Evolutionary conservation across 1,140 invertebrate genomes (phyloP), one percentile per base, ranked within the genome.

Genomic region (Idris sp.): DNA sequence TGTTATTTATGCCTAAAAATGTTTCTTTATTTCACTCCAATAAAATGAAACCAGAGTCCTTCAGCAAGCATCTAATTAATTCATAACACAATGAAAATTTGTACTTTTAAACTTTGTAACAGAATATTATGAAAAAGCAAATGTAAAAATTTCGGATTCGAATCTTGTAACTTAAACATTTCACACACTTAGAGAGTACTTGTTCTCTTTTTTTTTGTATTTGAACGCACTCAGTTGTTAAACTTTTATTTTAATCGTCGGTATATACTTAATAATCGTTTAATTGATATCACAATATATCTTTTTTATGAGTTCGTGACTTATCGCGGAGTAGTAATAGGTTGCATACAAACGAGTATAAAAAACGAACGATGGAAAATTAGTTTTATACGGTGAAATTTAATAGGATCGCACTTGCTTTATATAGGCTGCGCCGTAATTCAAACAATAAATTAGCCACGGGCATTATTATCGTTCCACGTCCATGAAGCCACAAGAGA

Each of bases 381-480:
- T 76, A 76, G 67, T 76, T 72, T 46, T 76, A 72, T 76, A 64
- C 62, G 74, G 62, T 76, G 67, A 76, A 68, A 76, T 76, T 76
- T 76, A 76, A 76, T 76, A 65, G 74, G 67, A 76, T 76, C 61
- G 74, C 74, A 76, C 74, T 76, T 76, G 74, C 68, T 77, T 73
- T 64, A 77, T 77, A 69, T 59, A 69, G 64, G 61, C 62, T 65
- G 54, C 38, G 68, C 64, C 74, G 62, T 76, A 76, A 76, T 73
- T 76, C 56, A 78, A 78, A 78, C 71, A 78, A 75, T 74, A 78
- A 78, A 78, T 78, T 78, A 78, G 76, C 76, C 58, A 72, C 76
- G 76, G 76, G 73, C 67, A 78, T 78, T 68, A 78, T 78, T 68
- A 78, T 75, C 73, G 76, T 78, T 78, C 67, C 76, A 69, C 67